Evolutionary conservation across 2,888 invertebrate genomes (phyloP).

Genomic region (Peribatodes rhomboidaria): DNA sequence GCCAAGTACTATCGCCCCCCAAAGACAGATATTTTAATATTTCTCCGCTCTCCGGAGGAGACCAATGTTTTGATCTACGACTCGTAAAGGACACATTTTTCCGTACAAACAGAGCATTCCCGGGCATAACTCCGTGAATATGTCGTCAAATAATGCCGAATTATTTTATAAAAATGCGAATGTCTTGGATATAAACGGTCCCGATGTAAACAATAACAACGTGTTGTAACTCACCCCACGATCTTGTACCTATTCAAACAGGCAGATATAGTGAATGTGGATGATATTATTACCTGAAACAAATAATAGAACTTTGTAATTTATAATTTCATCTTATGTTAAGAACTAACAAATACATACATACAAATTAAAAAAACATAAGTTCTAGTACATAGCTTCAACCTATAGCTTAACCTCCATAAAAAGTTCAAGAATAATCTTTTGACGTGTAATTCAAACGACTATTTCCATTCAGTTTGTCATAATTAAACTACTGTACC

Average conservation of each 20-base stretch:
- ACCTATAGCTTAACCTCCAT: no score
- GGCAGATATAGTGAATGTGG: neutral
- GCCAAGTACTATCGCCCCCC: constrained; percentile 46
- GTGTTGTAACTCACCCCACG: constrained; percentile 61
- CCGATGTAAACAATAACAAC: constrained; percentile 48
- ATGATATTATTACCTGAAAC: constrained; percentile 68
- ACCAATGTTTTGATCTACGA: constrained; percentile 80
- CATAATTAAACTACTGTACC: neutral
- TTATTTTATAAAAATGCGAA: constrained; percentile 69
- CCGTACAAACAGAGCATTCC: constrained; percentile 67
- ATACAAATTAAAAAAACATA: no score
- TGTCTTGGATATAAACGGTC: constrained; percentile 55
- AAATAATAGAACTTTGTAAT: constrained; percentile 53
- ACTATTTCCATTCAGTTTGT: no score
- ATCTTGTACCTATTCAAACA: neutral
- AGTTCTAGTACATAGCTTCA: no score
- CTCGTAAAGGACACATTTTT: constrained; percentile 70
- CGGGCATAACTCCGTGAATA: constrained; percentile 71
- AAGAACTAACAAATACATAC: neutral
- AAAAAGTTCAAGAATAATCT: no score
- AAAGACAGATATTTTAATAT: constrained; percentile 79
- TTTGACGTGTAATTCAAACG: no score
- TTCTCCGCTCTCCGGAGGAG: constrained; percentile 66
- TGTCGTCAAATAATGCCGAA: constrained; percentile 66
- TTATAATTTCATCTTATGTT: neutral